Evolutionary conservation across 2,113 vertebrate genomes (phyloP).

Genomic region (Tachuris rubrigastra): DNA sequence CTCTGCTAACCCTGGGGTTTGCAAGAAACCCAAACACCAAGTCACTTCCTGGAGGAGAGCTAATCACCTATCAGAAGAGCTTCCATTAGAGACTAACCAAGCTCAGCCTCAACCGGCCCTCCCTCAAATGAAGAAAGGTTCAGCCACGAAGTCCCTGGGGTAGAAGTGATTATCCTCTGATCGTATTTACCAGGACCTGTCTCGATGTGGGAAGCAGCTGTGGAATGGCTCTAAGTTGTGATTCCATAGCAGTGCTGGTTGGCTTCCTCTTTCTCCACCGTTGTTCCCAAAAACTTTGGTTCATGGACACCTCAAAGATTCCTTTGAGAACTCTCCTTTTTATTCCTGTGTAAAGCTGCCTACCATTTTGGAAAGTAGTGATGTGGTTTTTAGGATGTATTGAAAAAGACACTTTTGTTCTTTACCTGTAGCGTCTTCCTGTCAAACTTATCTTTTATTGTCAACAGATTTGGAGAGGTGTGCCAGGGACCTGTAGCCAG

Average conservation of each 20-base stretch:
- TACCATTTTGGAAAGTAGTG: background rate
- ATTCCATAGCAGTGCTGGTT: background rate
- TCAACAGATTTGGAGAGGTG: background rate
- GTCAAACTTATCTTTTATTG: background rate
- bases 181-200: background rate
- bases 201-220: background rate
- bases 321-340: background rate
- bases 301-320: background rate
- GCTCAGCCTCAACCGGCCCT: background rate
- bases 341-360: background rate
- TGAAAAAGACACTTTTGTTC: background rate
- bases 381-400: background rate
- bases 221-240: background rate
- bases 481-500: background rate
- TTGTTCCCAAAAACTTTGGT: background rate
- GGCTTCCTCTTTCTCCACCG: background rate
- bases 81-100: slow-evolving; percentile 58
- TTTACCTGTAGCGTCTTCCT: background rate
- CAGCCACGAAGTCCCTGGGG: slow-evolving; percentile 24
- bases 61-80: slow-evolving; percentile 37
- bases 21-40: slow-evolving; percentile 49
- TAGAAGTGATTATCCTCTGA: background rate
- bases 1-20: slow-evolving; percentile 55
- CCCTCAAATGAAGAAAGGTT: background rate
- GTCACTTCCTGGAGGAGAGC: slow-evolving; percentile 58